Evolutionary conservation across 2,888 invertebrate genomes (phyloP), one percentile per base, ranked within the genome.

Genomic region (Sphecodes monilicornis): DNA sequence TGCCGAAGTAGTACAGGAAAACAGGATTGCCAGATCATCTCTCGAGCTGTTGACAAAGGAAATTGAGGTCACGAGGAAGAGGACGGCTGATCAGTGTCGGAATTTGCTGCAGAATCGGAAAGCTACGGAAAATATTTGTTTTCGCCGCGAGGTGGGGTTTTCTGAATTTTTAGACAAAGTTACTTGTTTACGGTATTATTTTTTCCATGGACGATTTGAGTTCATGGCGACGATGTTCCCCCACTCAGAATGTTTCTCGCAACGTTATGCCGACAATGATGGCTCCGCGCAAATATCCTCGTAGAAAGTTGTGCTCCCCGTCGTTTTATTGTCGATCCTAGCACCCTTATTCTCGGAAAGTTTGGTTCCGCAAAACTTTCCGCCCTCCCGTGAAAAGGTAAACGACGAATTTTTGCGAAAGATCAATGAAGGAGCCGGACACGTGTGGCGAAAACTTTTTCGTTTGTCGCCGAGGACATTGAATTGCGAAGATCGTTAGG

Each of bases 401-500:
- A 86, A 86, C 82, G 76, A 10, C 18, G 60, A 85, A 81, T 86
- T 79, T 80, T 74, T 71, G 4, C 70, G 74, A 0, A 82, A 86
- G 86, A 77, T 86, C 86, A 69, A 86, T 86, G 86, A 73, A 79
- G 29, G 16, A 64, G 1, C 26, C 50, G n/a, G 66, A 66, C 66
- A 22, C 32, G 22, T 0, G 50, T 22, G 50, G 16, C n/a, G 60
- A 29, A 29, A 77, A 76, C 57, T 74, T 74, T 54, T 79, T 76
- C 69, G 29, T 84, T 80, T 80, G 73, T 74, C 43, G 50, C 77
- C 36, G 43, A 10, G 60, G 36, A 32, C 76, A 60, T 77, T 80
- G 60, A 68, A 85, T 85, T 70, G 50, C 16, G 5, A 1, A 18
- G 57, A 46, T 32, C 36, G 69, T 76, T 68, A 77, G 36, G 43